These are phyloP conservation scores for Sorex fumeus DNA, from an alignment of 2,113 vertebrate genomes.

Conservation along the genomic window DNA sequence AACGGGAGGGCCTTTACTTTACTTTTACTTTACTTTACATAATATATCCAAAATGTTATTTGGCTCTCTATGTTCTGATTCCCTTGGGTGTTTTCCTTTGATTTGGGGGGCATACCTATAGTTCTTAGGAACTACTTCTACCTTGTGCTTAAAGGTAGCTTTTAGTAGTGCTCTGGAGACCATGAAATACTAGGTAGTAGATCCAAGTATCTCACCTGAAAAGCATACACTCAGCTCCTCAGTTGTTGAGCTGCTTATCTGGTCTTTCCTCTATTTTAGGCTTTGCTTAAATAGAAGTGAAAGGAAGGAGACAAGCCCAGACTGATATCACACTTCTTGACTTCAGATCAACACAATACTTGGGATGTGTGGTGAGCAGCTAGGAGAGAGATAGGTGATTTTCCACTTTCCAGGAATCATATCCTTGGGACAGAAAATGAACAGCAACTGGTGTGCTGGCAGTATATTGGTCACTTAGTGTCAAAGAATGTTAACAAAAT, in stretches of 20 bases:
- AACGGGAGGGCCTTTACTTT: no score
- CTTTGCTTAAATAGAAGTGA: background rate
- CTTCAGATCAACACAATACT: background rate
- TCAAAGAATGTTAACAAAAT: background rate
- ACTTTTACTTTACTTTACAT: no score
- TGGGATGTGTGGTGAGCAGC: background rate
- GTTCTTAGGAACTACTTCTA: no score
- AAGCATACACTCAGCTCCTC: no score
- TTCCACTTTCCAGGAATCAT: background rate
- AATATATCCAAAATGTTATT: background rate
- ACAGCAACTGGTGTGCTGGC: background rate
- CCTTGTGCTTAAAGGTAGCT: no score
- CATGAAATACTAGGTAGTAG: no score
- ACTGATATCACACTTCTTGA: background rate
- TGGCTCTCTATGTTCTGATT: no score
- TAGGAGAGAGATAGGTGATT: slow-evolving; percentile 40
- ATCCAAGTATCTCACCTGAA: no score
- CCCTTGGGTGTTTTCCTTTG: no score
- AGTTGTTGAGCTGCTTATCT: no score
- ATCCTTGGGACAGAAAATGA: background rate
- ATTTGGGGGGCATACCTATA: no score
- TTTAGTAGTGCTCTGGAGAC: no score
- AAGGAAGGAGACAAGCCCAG: background rate
- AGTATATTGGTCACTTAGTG: background rate
- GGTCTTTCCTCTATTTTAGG: background rate